Evolutionary conservation across 2,797 vertebrate genomes (phyloP).

Genomic region (Sparidentex hasta): DNA sequence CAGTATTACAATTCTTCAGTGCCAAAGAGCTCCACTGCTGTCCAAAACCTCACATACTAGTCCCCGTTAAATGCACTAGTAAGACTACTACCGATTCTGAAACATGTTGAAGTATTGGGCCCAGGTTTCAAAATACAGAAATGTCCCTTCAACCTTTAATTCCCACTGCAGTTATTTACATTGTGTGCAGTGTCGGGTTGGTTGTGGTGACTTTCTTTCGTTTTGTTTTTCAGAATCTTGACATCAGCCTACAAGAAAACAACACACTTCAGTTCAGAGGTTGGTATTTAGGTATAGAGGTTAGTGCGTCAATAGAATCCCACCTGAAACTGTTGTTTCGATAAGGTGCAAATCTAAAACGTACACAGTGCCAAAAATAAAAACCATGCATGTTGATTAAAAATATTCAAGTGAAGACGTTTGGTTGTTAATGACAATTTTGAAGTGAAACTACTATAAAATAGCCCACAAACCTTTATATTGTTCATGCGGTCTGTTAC

Average conservation of each 20-base stretch:
- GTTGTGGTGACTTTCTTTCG: conserved; percentile 2
- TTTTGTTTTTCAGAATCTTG: conserved; percentile 88
- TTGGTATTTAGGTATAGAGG: conserved; percentile 65
- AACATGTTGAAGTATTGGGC: too few relatives aligned
- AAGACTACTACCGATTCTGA: too few relatives aligned
- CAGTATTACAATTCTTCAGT: not conserved
- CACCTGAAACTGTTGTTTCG: not conserved
- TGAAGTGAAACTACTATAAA: not conserved
- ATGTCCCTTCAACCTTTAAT: not conserved
- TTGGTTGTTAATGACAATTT: not conserved
- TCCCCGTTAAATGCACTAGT: not conserved
- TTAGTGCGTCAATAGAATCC: not conserved
- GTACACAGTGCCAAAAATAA: too few relatives aligned
- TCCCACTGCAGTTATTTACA: not conserved
- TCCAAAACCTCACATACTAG: not conserved
- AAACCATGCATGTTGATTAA: not conserved
- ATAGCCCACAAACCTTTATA: not conserved
- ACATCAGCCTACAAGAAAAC: conserved; percentile 90
- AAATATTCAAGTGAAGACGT: not conserved
- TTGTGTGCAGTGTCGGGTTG: not conserved
- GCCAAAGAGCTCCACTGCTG: not conserved
- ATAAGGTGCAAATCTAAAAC: not conserved
- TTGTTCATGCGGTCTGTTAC: not conserved
- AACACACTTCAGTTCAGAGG: conserved; percentile 93
- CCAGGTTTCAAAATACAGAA: too few relatives aligned